A percentile compares a stretch with the other conserved stretches of the same genome.
phyloP scores from a whole-genome alignment of 2,113 vertebrate species.

The Gobiocypris rarus region DNA sequence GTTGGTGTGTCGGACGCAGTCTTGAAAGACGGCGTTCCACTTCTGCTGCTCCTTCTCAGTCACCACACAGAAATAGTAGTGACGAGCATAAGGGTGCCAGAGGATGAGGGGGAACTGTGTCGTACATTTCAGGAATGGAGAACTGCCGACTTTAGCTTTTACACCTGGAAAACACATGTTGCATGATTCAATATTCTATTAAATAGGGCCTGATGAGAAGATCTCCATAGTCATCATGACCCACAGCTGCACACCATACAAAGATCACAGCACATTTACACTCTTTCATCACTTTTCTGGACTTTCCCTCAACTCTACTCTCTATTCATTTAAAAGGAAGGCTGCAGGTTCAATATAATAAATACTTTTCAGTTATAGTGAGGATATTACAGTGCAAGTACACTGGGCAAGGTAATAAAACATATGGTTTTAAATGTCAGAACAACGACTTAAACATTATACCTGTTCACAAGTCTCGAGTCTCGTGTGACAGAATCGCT shows the following conservation, averaged over 20 bases:
- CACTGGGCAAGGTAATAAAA: not conserved
- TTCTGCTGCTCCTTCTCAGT: constrained; percentile 89
- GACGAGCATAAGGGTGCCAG: constrained; percentile 88
- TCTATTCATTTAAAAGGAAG: not conserved
- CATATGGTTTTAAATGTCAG: not conserved
- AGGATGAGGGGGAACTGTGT: constrained; percentile 88
- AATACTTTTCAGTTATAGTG: not conserved
- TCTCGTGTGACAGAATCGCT: not conserved
- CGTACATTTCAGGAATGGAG: constrained; percentile 86
- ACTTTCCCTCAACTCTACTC: not conserved
- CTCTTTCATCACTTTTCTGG: not conserved
- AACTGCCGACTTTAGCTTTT: constrained; percentile 79
- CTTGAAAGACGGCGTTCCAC: constrained; percentile 91
- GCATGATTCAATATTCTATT: not conserved
- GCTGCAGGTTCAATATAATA: not conserved
- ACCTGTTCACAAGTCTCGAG: not conserved
- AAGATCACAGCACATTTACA: not conserved
- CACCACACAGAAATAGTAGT: constrained; percentile 88
- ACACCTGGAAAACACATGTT: constrained; percentile 70
- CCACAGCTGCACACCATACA: constrained; percentile 4
- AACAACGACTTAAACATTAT: not conserved
- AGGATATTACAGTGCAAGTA: not conserved
- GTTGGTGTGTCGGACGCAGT: constrained; percentile 89
- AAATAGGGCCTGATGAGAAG: not conserved
- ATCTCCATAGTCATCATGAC: constrained; percentile 4